Conservation (phyloP, 1,140 invertebrate genomes). For the Drosophila prosaltans region DNA sequence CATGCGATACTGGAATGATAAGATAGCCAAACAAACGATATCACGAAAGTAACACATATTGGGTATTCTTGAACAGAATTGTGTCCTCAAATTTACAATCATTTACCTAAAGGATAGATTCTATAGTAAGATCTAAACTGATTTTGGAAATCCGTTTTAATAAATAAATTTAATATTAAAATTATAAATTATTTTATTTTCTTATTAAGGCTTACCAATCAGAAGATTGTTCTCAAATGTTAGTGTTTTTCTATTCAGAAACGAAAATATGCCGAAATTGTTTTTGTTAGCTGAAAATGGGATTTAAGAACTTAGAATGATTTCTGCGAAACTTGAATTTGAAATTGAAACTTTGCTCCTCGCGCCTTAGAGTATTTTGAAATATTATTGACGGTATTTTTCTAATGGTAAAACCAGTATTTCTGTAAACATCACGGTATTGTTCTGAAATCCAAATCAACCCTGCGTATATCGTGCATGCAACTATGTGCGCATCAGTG, state of each 20-base stretch:
- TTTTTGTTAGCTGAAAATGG: no score
- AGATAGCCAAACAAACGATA: conserved; percentile 43
- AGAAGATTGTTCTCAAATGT: no score
- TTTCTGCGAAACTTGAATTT: no score
- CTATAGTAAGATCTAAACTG: neutral
- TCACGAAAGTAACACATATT: conserved; percentile 9
- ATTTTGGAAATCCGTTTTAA: neutral
- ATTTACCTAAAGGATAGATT: no score
- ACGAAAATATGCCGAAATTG: no score
- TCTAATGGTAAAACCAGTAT: neutral
- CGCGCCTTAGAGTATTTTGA: neutral
- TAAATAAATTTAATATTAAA: no score
- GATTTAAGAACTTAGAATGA: no score
- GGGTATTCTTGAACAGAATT: conserved; percentile 23
- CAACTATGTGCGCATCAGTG: conserved; percentile 39
- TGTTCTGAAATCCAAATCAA: conserved; percentile 1
- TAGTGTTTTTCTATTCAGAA: no score
- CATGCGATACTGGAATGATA: conserved; percentile 43
- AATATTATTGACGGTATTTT: neutral
- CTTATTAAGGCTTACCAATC: no score
- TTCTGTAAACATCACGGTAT: neutral
- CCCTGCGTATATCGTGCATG: conserved; percentile 20
- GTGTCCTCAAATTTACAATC: neutral
- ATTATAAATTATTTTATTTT: no score
- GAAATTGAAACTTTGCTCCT: no score